These are phyloP conservation scores for Caenorhabditis auriculariae DNA, from an alignment of 2,888 invertebrate genomes.

Conservation along the genomic window DNA sequence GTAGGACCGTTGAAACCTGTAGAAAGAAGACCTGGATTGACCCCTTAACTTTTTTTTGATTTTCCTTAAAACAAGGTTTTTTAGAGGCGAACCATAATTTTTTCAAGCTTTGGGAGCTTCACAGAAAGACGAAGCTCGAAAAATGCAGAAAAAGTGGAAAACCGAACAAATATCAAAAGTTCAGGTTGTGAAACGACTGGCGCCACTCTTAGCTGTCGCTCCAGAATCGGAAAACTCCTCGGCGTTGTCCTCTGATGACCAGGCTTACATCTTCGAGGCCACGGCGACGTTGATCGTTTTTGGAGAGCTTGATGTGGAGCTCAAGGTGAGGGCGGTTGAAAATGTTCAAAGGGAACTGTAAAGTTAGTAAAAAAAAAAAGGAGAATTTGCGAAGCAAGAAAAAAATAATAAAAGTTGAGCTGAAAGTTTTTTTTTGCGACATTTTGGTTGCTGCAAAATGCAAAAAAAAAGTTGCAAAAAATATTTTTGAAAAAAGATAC, in stretches of 20 bases:
- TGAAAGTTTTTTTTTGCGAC: no score
- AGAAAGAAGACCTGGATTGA: not conserved
- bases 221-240: conserved; percentile 64
- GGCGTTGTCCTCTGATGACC: conserved; percentile 68
- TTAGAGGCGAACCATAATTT: not conserved
- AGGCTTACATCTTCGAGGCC: conserved; percentile 70
- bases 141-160: not conserved
- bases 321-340: no score
- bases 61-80: not conserved
- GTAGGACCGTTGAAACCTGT: not conserved
- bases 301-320: conserved; percentile 66
- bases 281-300: conserved; percentile 69
- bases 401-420: no score
- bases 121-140: not conserved
- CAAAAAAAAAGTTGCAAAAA: no score
- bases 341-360: no score
- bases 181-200: conserved; percentile 66
- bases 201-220: conserved; percentile 68
- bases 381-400: no score
- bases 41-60: not conserved
- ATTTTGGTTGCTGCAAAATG: no score
- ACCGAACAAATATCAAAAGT: not conserved
- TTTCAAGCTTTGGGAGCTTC: not conserved
- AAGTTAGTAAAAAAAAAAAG: no score
- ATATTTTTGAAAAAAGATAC: no score